phyloP scores from a whole-genome alignment of 1,140 invertebrate genomes.

The Ladona fulva region DNA sequence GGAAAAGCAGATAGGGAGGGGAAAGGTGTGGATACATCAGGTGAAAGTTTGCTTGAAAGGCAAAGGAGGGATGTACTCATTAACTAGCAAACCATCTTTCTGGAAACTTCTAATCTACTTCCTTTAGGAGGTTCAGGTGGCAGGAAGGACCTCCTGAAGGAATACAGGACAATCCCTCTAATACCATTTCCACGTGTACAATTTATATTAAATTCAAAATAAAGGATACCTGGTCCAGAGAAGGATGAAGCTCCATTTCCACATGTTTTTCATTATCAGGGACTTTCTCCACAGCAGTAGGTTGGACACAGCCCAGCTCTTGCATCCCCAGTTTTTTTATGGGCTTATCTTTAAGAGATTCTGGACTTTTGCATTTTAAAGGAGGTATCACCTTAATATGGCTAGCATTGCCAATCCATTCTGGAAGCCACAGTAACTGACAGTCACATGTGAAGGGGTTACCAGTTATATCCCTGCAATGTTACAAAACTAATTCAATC shows the following conservation, averaged over 20 bases:
- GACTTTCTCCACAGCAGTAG: not conserved
- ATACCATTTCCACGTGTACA: too few relatives aligned
- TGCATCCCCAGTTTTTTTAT: conserved; percentile 56
- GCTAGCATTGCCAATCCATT: conserved; percentile 53
- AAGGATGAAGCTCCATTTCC: not conserved
- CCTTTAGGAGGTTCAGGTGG: too few relatives aligned
- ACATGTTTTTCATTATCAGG: not conserved
- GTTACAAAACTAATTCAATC: conserved; percentile 22
- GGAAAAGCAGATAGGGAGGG: too few relatives aligned
- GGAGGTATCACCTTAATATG: conserved; percentile 57
- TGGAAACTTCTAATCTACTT: too few relatives aligned
- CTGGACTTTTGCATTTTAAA: conserved; percentile 63
- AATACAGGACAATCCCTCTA: too few relatives aligned
- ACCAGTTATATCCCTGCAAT: conserved; percentile 58
- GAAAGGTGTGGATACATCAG: too few relatives aligned
- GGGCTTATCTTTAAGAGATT: conserved; percentile 51
- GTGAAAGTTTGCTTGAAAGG: too few relatives aligned
- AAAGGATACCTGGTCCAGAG: not conserved
- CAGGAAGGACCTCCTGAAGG: too few relatives aligned
- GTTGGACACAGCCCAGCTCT: conserved; percentile 21
- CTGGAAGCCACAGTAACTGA: conserved; percentile 65
- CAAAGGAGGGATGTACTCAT: too few relatives aligned
- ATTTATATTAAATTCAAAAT: too few relatives aligned
- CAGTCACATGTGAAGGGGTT: conserved; percentile 78
- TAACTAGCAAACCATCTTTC: too few relatives aligned